These are phyloP conservation scores for Monarcha castaneiventris DNA, from an alignment of 2,113 vertebrate genomes.

Conservation along the genomic window DNA sequence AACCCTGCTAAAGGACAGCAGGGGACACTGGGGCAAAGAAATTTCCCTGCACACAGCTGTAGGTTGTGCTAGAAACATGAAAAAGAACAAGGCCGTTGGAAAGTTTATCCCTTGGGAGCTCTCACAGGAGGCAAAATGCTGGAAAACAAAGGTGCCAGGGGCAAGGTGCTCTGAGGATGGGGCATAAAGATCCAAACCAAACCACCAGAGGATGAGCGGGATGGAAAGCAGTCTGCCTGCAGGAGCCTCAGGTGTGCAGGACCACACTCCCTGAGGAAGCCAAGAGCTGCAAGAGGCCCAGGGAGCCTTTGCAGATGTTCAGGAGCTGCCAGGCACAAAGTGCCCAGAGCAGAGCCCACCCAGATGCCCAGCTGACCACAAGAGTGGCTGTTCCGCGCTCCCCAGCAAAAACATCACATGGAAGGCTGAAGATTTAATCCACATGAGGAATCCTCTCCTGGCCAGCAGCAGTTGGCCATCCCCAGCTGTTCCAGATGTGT, in stretches of 20 bases:
- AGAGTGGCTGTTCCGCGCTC: background rate
- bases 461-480: background rate
- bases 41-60: background rate
- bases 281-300: background rate
- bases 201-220: background rate
- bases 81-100: background rate
- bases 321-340: background rate
- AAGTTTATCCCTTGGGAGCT: background rate
- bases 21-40: background rate
- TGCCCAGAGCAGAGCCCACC: background rate
- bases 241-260: background rate
- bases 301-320: background rate
- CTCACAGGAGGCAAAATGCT: background rate
- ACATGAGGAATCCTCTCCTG: background rate
- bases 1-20: background rate
- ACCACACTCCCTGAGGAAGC: background rate
- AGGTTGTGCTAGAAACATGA: background rate
- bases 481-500: background rate
- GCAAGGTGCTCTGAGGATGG: background rate
- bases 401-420: background rate
- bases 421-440: background rate
- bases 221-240: background rate
- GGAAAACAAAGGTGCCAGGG: background rate
- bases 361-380: background rate
- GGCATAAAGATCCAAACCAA: background rate